A percentile compares a stretch with the other conserved stretches of the same genome.
phyloP scores from a whole-genome alignment of 2,797 vertebrate species.

The Lepus townsendii region DNA sequence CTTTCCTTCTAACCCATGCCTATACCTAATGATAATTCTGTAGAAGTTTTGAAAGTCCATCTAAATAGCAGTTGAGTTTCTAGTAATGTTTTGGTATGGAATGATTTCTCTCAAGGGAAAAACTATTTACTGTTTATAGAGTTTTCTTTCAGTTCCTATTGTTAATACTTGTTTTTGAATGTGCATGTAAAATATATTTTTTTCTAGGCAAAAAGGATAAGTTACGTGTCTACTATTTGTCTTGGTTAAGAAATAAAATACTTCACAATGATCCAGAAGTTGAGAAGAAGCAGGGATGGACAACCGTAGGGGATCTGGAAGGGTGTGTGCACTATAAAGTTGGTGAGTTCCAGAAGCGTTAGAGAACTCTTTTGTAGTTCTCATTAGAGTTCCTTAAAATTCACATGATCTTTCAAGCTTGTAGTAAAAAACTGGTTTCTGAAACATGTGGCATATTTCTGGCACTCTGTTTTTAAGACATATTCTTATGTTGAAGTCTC shows the following conservation, averaged over 20 bases:
- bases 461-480: neutral
- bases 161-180: neutral
- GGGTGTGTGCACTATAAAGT: slow-evolving; percentile 99
- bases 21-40: neutral
- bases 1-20: neutral
- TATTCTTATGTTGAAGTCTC: neutral
- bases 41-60: neutral
- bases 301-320: slow-evolving; percentile 97
- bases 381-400: neutral
- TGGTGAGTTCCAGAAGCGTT: slow-evolving; percentile 89
- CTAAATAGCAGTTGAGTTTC: slow-evolving; percentile 8
- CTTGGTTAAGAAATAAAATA: slow-evolving; percentile 99
- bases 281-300: slow-evolving; percentile 99
- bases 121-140: neutral
- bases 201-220: slow-evolving; percentile 98
- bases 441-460: neutral
- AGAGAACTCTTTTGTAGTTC: neutral
- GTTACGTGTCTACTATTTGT: slow-evolving; percentile 97
- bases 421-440: neutral
- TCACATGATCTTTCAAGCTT: neutral
- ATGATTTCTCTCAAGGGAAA: neutral
- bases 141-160: neutral
- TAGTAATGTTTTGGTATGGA: neutral
- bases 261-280: slow-evolving; percentile 98
- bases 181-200: slow-evolving; percentile 66